Percentiles rank a stretch among this genome's conserved stretches.
Evolutionary conservation across 1,140 invertebrate genomes (phyloP).

Genomic region (Parasteatoda tepidariorum): DNA sequence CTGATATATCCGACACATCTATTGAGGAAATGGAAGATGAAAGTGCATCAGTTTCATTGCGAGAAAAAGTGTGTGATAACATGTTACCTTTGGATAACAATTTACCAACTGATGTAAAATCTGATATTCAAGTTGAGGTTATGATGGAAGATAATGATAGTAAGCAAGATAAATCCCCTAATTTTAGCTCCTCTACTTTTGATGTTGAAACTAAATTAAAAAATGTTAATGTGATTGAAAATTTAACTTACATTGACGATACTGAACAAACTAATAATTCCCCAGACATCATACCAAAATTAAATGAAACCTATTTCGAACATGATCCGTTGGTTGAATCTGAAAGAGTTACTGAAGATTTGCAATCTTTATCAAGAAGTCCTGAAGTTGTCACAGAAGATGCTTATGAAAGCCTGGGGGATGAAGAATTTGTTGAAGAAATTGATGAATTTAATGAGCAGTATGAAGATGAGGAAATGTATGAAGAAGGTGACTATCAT

Average conservation of each 20-base stretch:
- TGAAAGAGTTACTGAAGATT: neutral
- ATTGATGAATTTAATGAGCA: slow-evolving; percentile 18
- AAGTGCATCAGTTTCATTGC: neutral
- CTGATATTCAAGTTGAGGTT: too few species aligned
- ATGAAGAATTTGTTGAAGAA: slow-evolving; percentile 6
- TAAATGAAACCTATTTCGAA: too few species aligned
- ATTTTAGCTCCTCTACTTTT: neutral
- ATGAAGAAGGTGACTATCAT: slow-evolving; percentile 4
- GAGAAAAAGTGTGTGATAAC: neutral
- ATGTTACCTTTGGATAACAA: neutral
- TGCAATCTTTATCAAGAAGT: too few species aligned
- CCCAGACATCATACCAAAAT: too few species aligned
- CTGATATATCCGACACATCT: slow-evolving; percentile 25
- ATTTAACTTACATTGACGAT: neutral
- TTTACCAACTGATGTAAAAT: neutral
- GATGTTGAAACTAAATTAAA: neutral
- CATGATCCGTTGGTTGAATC: neutral
- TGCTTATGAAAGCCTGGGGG: slow-evolving; percentile 16
- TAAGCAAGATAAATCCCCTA: neutral
- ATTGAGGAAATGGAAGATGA: slow-evolving; percentile 30
- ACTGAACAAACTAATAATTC: too few species aligned
- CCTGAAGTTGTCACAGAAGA: neutral
- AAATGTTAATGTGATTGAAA: neutral
- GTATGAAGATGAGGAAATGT: slow-evolving; percentile 5
- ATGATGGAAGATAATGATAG: too few species aligned